Conservation (phyloP, 2,113 vertebrate species). For the Mustela lutreola region DNA sequence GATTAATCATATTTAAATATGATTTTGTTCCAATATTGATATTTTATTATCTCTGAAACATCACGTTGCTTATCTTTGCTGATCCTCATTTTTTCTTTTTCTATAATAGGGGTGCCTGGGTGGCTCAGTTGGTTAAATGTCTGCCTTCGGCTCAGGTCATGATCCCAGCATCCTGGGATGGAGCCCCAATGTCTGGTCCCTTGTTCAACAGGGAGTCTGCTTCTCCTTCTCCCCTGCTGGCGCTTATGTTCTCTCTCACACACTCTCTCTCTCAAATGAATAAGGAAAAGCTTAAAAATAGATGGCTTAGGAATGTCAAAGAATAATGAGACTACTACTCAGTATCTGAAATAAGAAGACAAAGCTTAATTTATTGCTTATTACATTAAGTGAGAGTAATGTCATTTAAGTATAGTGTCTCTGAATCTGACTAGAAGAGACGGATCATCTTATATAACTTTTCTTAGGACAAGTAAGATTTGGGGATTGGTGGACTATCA, state of each 20-base stretch:
- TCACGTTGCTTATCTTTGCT: neutral
- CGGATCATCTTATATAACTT: neutral
- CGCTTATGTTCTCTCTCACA: too few relatives aligned
- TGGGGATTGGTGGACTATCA: neutral
- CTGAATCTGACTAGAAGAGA: neutral
- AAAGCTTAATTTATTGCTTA: neutral
- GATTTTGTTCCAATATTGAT: neutral
- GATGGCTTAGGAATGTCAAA: neutral
- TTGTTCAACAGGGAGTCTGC: too few relatives aligned
- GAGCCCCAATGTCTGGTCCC: too few relatives aligned
- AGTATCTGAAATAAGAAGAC: neutral
- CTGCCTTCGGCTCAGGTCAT: too few relatives aligned
- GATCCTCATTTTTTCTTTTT: neutral
- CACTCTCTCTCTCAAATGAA: too few relatives aligned
- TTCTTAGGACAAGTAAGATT: neutral
- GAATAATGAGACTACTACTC: neutral
- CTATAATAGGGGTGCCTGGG: neutral
- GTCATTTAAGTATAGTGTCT: neutral
- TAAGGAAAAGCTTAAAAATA: neutral
- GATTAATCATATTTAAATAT: neutral
- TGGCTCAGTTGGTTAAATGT: too few relatives aligned
- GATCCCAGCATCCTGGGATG: too few relatives aligned
- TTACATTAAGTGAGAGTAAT: neutral
- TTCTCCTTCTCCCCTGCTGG: too few relatives aligned
- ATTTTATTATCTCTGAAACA: neutral